Evolutionary conservation across 2,113 vertebrate genomes (phyloP), one percentile per base, ranked within the genome.

Genomic region (Cranoglanis bouderius): DNA sequence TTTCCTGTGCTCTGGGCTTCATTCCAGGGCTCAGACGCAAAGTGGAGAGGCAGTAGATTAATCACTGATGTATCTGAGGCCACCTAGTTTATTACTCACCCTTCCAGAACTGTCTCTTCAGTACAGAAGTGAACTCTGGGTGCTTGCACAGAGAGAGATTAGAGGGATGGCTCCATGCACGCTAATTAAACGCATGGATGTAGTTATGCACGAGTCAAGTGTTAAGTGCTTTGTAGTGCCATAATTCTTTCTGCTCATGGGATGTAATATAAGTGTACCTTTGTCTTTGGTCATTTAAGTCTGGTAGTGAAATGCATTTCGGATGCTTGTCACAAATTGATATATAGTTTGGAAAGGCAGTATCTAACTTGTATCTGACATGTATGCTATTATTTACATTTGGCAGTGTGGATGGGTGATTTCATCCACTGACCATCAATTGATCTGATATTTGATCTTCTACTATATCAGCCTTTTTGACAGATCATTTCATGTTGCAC

Each of bases 41-140:
- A 92, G 89, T 90, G 70, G 87, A 90, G 90, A 91, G 88, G 91
- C 92, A 91, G 88, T 91, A 92, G 92, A 93, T 92, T 90, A 92
- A 92, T 92, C 91, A 92, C 91, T 85, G 90, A 90, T 92, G 91
- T 88, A 88, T 92, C 89, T 87, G 82, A 90, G 87, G 90, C 89
- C 83, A 89, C 87, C 51, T 90, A 75, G 87, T 92, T 93, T 92
- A 92, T 90, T 87, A 85, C 89, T 70, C 84, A 38, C 87, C 86
- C 88, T 92, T 90, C 43, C 87, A 90, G 88, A 87, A 43, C 67
- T 84, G 86, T 87, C 90, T 90, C 81, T 89, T 90, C 87, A 90
- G 85, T 77, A 89, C 72, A 63, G 88, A 84, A 85, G 80, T 61
- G 88, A 91, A 88, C 74, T 82, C 85, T 86, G 82, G 87, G 74